phyloP scores from a whole-genome alignment of 1,140 invertebrate species.

The Lordiphosa stackelbergi region DNA sequence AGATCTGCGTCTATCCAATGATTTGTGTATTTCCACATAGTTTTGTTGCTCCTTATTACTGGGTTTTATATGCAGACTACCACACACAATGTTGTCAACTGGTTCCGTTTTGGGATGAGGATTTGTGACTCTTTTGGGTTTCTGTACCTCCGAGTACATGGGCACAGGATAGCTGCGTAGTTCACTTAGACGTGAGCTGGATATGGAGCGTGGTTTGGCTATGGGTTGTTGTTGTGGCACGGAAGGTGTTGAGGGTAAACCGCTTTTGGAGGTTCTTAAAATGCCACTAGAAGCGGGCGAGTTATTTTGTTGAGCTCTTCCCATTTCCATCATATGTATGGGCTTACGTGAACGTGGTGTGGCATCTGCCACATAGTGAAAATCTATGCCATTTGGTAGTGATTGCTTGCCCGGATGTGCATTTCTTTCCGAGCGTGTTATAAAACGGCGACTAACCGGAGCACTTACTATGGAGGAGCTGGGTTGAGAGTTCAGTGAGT shows the following conservation, averaged over 20 bases:
- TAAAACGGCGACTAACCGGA: conserved; percentile 52
- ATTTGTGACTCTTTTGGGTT: conserved; percentile 39
- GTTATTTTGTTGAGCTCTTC: not conserved
- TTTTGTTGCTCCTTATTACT: conserved; percentile 31
- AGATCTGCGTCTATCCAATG: conserved; percentile 60
- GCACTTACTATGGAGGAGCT: conserved; percentile 54
- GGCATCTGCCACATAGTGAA: conserved; percentile 83
- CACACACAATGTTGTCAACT: conserved; percentile 56
- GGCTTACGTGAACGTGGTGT: conserved; percentile 82
- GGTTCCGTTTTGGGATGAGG: not conserved
- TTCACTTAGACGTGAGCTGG: conserved; percentile 57
- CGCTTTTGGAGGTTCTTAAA: conserved; percentile 68
- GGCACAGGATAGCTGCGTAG: conserved; percentile 55
- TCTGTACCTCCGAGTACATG: conserved; percentile 72
- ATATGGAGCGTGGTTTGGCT: conserved; percentile 65
- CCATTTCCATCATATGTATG: conserved; percentile 79
- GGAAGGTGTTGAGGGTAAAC: conserved; percentile 80
- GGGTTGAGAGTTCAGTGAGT: conserved; percentile 59
- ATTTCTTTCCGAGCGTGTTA: conserved; percentile 61
- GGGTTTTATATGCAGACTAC: conserved; percentile 66
- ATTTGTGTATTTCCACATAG: conserved; percentile 69
- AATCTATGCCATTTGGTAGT: conserved; percentile 77
- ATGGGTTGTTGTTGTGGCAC: conserved; percentile 42
- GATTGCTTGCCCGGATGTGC: conserved; percentile 66
- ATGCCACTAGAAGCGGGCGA: conserved; percentile 44